Evolutionary conservation across 2,113 vertebrate species (phyloP).

Genomic region (Mormyrus lacerda): DNA sequence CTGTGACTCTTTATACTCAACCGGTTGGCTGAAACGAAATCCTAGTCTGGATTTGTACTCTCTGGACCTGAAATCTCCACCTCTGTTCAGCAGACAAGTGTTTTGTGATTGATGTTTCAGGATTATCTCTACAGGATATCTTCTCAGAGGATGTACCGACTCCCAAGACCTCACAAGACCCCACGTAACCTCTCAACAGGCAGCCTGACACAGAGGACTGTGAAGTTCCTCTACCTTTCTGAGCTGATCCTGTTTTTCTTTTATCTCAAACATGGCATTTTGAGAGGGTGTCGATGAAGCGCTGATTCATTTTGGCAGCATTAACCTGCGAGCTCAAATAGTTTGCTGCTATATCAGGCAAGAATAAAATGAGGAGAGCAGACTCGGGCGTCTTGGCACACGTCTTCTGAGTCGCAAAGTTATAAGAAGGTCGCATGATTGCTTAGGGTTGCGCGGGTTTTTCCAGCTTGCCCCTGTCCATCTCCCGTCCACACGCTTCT

Average conservation of each 20-base stretch:
- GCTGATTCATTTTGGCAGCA: neutral
- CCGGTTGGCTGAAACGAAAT: no score
- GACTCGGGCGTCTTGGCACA: neutral
- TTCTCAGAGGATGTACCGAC: no score
- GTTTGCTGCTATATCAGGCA: neutral
- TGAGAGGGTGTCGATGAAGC: neutral
- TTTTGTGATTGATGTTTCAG: neutral
- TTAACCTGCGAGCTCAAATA: neutral
- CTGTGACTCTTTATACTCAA: no score
- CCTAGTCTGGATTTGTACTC: no score
- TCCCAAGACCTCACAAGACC: neutral
- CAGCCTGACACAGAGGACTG: neutral
- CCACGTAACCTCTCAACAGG: neutral
- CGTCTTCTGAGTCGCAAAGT: neutral
- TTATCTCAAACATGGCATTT: neutral
- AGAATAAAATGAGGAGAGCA: neutral
- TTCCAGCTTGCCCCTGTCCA: neutral
- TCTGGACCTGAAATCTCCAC: no score
- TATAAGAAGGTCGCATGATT: neutral
- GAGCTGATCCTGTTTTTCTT: neutral
- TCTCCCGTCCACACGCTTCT: neutral
- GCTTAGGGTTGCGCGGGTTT: neutral
- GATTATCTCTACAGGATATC: neutral
- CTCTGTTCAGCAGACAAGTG: neutral
- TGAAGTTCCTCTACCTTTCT: neutral